phyloP scores from a whole-genome alignment of 1,140 invertebrate species.

The Geopemphigus sp. region DNA sequence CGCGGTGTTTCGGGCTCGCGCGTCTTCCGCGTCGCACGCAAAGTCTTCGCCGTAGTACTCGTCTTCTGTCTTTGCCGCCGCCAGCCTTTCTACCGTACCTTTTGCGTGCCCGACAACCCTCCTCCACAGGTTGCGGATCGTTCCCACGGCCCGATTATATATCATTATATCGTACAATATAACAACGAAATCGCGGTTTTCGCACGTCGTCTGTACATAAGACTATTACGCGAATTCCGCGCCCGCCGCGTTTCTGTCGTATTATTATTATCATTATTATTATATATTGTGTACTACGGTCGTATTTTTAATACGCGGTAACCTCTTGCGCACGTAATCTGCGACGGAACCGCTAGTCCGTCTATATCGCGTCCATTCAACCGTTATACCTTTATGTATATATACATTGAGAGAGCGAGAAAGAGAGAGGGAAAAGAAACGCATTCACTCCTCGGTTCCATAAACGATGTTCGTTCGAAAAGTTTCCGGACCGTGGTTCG shows the following conservation, averaged over 20 bases:
- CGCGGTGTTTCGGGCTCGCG: not conserved
- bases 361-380: no score
- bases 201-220: not conserved
- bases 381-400: no score
- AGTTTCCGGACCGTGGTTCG: no score
- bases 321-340: no score
- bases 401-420: no score
- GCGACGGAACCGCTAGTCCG: no score
- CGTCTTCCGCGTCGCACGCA: not conserved
- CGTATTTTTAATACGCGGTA: not conserved
- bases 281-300: not conserved
- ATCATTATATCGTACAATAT: not conserved
- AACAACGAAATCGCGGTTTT: constrained; percentile 46
- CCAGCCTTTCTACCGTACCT: not conserved
- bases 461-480: no score
- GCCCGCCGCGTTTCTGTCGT: no score
- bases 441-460: no score
- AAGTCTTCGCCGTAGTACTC: not conserved
- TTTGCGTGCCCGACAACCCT: no score
- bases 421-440: no score
- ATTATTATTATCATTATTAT: no score
- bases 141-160: constrained; percentile 47
- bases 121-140: constrained; percentile 37
- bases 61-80: not conserved
- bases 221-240: not conserved